A percentile compares a stretch with the other conserved stretches of the same genome.
Evolutionary conservation across 30 jellyfish, hydroid and myxozoan genomes (phyloP).

Genomic region (Pseudorhiza aurosa): DNA sequence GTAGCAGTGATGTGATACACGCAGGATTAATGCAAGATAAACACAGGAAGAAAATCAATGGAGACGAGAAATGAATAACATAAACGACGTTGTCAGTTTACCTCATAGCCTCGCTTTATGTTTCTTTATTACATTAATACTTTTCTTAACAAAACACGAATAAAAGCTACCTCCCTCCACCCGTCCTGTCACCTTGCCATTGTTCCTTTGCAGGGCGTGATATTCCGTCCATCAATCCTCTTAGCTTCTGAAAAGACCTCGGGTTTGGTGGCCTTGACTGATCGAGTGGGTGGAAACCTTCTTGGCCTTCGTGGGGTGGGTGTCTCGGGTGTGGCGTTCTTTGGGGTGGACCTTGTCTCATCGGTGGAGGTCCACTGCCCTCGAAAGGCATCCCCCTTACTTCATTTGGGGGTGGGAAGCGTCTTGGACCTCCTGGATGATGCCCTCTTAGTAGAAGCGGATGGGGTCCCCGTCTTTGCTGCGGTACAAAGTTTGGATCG

Average conservation of each 20-base stretch:
- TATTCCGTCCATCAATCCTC: constrained; percentile 3
- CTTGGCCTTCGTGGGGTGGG: neutral
- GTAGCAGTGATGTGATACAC: no score
- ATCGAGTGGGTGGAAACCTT: neutral
- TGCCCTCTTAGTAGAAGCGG: constrained; percentile 54
- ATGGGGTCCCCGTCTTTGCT: constrained; percentile 52
- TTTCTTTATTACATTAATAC: neutral
- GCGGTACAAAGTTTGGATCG: constrained; percentile 36
- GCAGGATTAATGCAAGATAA: no score
- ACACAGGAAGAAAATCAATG: no score
- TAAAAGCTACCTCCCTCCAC: constrained; percentile 44
- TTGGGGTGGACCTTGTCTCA: constrained; percentile 40
- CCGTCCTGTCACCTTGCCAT: constrained; percentile 55
- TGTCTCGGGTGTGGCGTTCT: constrained; percentile 17
- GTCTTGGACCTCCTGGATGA: constrained; percentile 8
- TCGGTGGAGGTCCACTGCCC: constrained; percentile 37
- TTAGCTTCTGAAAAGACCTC: neutral
- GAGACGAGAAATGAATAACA: no score
- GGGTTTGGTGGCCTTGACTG: neutral
- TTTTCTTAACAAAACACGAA: neutral
- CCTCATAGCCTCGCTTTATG: no score
- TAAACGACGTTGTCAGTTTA: no score
- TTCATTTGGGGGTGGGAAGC: constrained; percentile 43
- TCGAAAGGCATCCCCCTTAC: constrained; percentile 26
- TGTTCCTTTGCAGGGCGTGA: constrained; percentile 6